Evolutionary conservation across 2,113 vertebrate genomes (phyloP), one percentile per base, ranked within the genome.

Genomic region (Hepsetus odoe): DNA sequence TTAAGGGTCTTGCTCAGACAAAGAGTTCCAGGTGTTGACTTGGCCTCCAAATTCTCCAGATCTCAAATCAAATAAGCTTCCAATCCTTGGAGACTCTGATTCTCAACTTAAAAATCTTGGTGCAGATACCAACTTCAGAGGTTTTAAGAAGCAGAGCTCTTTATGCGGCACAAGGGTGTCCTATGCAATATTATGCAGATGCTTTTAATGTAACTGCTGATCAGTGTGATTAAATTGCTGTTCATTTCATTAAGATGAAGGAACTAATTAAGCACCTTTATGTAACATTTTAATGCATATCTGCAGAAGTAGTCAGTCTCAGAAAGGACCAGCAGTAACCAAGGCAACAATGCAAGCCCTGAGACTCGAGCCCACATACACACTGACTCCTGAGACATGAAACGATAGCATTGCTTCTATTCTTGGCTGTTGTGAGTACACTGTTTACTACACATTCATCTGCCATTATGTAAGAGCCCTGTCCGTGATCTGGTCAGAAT

Each of bases 371-470:
- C 22, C 51, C 44, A 32, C 6, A 44, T 42, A 72, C 51, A 42
- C 33, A 35, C 22, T 35, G 49, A 62, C 49, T 70, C 49, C 16
- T 0, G 53, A 72, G 22, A 26, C n/a, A 59, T 65, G 18, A 32
- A 40, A 74, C 2, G 20, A 20, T 22, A 32, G 66, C 35, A 74
- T 14, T 49, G 16, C 62, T 69, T 33, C 68, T 80, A 73, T 74
- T 66, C 14, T 53, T 62, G 44, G 33, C 42, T 30, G 22, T 16
- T 33, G 55, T 44, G 32, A 68, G 33, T 58, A 68, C 22, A n/a
- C 58, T 71, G 69, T 51, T 78, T 79, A 40, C 53, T 40, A 61
- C 56, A 73, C 35, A 64, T 64, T 61, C 35, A 35, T 62, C 74
- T 56, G 53, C 26, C 56, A 62, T 74, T 32, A 53, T 2, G 28